Conservation (phyloP, 2,888 invertebrate species). For the Lasioglossum pauxillum region DNA sequence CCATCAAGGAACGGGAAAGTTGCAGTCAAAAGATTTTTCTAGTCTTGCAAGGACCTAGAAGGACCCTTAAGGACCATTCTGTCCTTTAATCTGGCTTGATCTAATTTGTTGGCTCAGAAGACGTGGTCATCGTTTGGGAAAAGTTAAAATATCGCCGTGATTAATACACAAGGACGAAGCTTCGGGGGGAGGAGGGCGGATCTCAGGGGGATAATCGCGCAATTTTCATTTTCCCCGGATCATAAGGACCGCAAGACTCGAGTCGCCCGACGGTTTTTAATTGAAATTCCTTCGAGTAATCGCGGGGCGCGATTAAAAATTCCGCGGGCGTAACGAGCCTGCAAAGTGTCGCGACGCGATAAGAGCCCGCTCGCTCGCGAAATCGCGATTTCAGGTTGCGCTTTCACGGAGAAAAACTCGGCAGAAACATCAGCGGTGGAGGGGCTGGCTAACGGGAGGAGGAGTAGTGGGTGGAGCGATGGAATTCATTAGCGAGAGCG, state of each 20-base stretch:
- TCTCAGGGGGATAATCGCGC: not conserved
- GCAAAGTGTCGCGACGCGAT: slow-evolving; percentile 1
- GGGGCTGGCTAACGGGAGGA: not conserved
- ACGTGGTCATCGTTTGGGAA: not conserved
- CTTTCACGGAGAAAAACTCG: slow-evolving; percentile 12
- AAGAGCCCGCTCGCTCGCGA: not conserved
- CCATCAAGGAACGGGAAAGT: not conserved
- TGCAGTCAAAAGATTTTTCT: not conserved
- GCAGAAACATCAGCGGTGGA: not conserved
- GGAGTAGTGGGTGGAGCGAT: slow-evolving; percentile 5
- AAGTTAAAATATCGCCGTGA: not conserved
- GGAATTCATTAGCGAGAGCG: slow-evolving; percentile 33
- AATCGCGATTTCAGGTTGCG: slow-evolving; percentile 1
- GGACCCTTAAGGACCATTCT: not conserved
- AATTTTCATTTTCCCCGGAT: not conserved
- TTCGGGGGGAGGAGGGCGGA: not conserved
- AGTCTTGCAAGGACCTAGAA: not conserved
- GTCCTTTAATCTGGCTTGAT: not conserved
- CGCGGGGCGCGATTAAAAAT: slow-evolving; percentile 12
- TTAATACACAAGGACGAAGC: not conserved
- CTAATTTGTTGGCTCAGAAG: not conserved
- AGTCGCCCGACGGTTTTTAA: not conserved
- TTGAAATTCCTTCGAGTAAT: slow-evolving; percentile 7
- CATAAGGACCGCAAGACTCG: not conserved
- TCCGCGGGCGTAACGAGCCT: slow-evolving; percentile 3